A percentile compares a stretch with the other conserved stretches of the same genome.
These are phyloP conservation scores for Dryoscopus gambensis DNA, from an alignment of 2,113 vertebrate genomes.

Conservation along the genomic window DNA sequence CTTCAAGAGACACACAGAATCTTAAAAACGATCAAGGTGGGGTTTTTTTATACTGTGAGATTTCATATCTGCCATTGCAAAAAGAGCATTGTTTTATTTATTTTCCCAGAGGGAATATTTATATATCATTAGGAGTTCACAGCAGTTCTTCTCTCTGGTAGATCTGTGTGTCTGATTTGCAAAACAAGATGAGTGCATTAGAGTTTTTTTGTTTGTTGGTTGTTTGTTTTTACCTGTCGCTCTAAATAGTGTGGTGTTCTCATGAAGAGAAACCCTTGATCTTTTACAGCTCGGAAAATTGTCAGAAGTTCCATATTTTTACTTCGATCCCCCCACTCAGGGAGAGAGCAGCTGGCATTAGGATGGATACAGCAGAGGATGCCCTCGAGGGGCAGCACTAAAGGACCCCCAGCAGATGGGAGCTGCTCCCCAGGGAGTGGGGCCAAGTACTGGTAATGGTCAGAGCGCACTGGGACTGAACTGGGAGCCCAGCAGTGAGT, in stretches of 20 bases:
- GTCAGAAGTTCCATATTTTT: not conserved
- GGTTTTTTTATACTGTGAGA: not conserved
- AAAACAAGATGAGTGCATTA: not conserved
- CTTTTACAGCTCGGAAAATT: not conserved
- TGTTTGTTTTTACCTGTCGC: not conserved
- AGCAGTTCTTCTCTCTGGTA: not conserved
- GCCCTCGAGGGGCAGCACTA: accelerated
- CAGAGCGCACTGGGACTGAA: not conserved
- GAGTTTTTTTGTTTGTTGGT: not conserved
- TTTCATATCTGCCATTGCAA: not conserved
- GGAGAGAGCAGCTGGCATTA: not conserved
- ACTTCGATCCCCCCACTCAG: not conserved
- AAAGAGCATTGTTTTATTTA: not conserved
- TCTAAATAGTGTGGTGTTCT: not conserved
- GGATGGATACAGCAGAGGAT: not conserved
- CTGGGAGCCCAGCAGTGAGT: not conserved
- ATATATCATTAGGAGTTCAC: not conserved
- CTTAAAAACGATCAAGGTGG: not conserved
- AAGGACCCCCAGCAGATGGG: accelerated
- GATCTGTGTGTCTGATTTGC: not conserved
- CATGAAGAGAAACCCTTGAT: not conserved
- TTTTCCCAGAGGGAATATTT: not conserved
- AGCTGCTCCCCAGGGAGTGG: not conserved
- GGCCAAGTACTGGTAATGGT: accelerated
- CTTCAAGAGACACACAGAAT: not conserved